These are phyloP conservation scores for Oryzias melastigma DNA, from an alignment of 2,113 vertebrate genomes.

Conservation along the genomic window DNA sequence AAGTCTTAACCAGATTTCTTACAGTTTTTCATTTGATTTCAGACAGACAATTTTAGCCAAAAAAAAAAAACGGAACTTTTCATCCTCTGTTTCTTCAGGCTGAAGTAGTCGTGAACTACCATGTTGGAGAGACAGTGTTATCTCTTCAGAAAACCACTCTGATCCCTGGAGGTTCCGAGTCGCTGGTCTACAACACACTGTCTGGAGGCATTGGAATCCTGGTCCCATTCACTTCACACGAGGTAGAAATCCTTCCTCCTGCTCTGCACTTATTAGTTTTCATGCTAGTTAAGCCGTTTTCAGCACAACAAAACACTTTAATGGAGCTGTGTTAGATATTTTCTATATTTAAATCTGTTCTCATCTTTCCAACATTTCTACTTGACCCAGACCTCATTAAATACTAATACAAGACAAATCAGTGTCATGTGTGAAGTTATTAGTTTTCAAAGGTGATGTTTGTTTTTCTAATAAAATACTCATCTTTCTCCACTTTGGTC, in stretches of 20 bases:
- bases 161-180: slow-evolving; percentile 96
- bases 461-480: too few relatives aligned
- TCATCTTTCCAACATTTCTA: too few relatives aligned
- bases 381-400: too few relatives aligned
- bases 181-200: slow-evolving; percentile 94
- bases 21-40: background rate
- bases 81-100: slow-evolving; percentile 74
- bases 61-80: background rate
- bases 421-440: too few relatives aligned
- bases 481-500: too few relatives aligned
- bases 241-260: slow-evolving; percentile 73
- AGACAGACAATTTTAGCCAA: background rate
- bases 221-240: slow-evolving; percentile 97
- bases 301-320: background rate
- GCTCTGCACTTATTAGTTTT: background rate
- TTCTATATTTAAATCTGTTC: too few relatives aligned
- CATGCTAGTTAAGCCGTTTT: background rate
- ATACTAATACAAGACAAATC: too few relatives aligned
- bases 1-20: background rate
- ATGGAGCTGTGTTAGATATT: too few relatives aligned
- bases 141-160: slow-evolving; percentile 97
- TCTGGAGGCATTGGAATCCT: slow-evolving; percentile 96
- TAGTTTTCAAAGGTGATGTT: too few relatives aligned
- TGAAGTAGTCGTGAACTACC: slow-evolving; percentile 95
- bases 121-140: slow-evolving; percentile 92